Percentiles rank a stretch among this genome's conserved stretches.
These are phyloP conservation scores for Cabera pusaria DNA, from an alignment of 2,888 invertebrate species.

Conservation along the genomic window DNA sequence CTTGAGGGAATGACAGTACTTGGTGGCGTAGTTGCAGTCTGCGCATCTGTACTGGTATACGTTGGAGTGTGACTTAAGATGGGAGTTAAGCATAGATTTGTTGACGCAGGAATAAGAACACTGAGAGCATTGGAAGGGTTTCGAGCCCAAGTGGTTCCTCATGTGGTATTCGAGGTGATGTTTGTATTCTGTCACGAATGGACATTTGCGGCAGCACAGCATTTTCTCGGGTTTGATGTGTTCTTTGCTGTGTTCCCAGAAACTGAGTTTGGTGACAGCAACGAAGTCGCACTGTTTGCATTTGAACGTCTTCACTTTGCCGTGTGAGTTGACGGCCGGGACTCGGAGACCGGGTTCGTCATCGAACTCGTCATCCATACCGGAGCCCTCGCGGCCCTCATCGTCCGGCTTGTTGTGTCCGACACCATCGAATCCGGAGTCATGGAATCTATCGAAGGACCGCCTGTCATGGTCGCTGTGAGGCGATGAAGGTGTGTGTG, in stretches of 20 bases:
- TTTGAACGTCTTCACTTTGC: slow-evolving; percentile 93
- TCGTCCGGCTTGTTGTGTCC: slow-evolving; percentile 59
- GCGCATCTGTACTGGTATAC: slow-evolving; percentile 96
- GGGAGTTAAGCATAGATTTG: slow-evolving; percentile 99
- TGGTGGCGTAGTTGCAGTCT: slow-evolving; percentile 97
- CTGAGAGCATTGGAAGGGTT: slow-evolving; percentile 96
- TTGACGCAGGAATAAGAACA: slow-evolving; percentile 97
- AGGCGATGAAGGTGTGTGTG: slow-evolving; percentile 64
- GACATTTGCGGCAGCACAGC: slow-evolving; percentile 95
- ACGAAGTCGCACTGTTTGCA: slow-evolving; percentile 96
- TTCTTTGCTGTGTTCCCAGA: slow-evolving; percentile 95
- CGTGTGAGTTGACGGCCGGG: slow-evolving; percentile 89
- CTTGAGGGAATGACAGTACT: slow-evolving; percentile 98
- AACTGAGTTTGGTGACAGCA: slow-evolving; percentile 93
- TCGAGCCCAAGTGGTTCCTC: slow-evolving; percentile 96
- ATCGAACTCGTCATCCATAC: slow-evolving; percentile 74
- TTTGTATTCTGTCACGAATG: slow-evolving; percentile 99
- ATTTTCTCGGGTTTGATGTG: slow-evolving; percentile 98
- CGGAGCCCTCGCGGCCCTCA: slow-evolving; percentile 76
- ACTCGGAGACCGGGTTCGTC: slow-evolving; percentile 84
- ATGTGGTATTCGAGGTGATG: slow-evolving; percentile 99
- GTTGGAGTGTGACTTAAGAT: slow-evolving; percentile 97
- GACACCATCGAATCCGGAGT: slow-evolving; percentile 76
- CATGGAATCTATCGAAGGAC: slow-evolving; percentile 70
- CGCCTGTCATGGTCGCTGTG: slow-evolving; percentile 59